Evolutionary conservation across 2,113 vertebrate species (phyloP).

Genomic region (Callopanchax toddi): DNA sequence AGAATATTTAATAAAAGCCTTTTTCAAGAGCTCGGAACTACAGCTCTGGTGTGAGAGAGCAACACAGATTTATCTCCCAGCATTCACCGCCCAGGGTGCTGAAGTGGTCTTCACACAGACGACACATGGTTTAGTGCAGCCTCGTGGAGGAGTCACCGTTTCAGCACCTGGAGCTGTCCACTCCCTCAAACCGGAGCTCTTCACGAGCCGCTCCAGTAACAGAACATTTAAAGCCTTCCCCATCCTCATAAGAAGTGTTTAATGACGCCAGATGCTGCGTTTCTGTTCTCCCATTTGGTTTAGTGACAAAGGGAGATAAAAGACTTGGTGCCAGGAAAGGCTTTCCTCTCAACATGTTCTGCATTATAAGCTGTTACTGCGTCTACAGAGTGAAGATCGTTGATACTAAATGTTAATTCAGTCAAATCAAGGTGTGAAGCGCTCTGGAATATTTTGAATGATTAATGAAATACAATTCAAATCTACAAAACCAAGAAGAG

Average conservation of each 20-base stretch:
- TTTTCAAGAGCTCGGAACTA: too few relatives aligned
- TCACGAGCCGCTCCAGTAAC: conserved; percentile 23
- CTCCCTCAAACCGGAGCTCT: conserved; percentile 17
- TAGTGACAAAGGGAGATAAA: conserved; percentile 30
- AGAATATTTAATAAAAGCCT: too few relatives aligned
- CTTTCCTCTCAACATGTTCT: conserved; percentile 7
- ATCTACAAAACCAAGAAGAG: too few relatives aligned
- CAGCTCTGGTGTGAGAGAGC: neutral
- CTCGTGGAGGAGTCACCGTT: conserved; percentile 14
- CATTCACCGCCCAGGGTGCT: neutral
- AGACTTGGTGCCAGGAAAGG: conserved; percentile 27
- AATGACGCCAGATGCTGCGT: conserved; percentile 65
- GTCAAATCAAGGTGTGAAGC: conserved; percentile 11
- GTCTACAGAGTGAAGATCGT: conserved; percentile 1
- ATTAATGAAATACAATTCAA: conserved; percentile 32
- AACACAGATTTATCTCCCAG: conserved; percentile 10
- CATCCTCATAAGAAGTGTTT: conserved; percentile 62
- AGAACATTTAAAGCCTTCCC: conserved; percentile 31
- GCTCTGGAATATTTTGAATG: conserved; percentile 29
- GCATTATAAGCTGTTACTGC: neutral
- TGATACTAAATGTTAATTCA: conserved; percentile 9
- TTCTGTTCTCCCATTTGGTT: conserved; percentile 37
- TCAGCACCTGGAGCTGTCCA: conserved; percentile 56
- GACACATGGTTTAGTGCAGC: neutral
- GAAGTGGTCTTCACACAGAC: conserved; percentile 15